A percentile compares a stretch with the other conserved stretches of the same genome.
These are phyloP conservation scores for Digitonthophagus gazella DNA, from an alignment of 2,888 invertebrate species.

Conservation along the genomic window DNA sequence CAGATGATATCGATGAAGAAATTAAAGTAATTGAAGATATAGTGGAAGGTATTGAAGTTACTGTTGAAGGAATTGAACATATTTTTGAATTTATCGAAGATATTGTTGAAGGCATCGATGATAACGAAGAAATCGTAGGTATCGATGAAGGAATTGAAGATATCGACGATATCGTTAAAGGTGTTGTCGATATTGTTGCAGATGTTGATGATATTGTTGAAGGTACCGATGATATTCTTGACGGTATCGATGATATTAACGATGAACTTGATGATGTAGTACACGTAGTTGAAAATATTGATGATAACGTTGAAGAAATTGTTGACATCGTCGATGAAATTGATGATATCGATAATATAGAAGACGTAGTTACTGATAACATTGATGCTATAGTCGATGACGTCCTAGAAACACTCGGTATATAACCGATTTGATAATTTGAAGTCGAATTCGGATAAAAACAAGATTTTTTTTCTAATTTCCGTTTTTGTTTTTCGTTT, in stretches of 20 bases:
- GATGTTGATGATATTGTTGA: neutral
- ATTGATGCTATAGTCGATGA: too few relatives aligned
- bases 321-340: neutral
- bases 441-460: constrained; percentile 14
- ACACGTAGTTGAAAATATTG: too few relatives aligned
- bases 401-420: too few relatives aligned
- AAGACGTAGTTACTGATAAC: too few relatives aligned
- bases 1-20: neutral
- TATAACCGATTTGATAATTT: too few relatives aligned
- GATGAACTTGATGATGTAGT: too few relatives aligned
- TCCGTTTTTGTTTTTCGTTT: constrained; percentile 16
- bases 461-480: constrained; percentile 12
- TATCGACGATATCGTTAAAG: neutral
- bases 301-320: neutral
- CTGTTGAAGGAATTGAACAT: neutral
- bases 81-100: neutral
- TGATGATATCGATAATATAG: too few relatives aligned
- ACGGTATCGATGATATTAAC: neutral
- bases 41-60: too few relatives aligned
- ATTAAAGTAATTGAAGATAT: too few relatives aligned
- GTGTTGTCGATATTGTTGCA: neutral
- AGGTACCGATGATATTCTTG: neutral
- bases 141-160: too few relatives aligned
- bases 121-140: too few relatives aligned
- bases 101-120: too few relatives aligned